phyloP scores from a whole-genome alignment of 2,113 vertebrate genomes.

The Meles meles region DNA sequence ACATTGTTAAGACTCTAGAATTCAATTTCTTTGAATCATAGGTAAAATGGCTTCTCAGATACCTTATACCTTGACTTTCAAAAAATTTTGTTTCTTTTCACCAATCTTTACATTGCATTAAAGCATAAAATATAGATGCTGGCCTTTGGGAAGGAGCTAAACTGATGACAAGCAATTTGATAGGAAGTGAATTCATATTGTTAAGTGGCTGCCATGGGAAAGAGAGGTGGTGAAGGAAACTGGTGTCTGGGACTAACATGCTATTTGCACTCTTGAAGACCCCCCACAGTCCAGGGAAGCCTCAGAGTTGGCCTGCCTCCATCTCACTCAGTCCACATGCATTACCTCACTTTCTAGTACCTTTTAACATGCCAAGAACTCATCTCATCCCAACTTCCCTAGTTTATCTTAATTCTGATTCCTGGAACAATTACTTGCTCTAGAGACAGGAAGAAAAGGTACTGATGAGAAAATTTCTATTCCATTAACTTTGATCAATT shows the following conservation, averaged over 20 bases:
- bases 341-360: background rate
- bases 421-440: background rate
- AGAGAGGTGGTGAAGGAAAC: background rate
- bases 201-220: background rate
- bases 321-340: background rate
- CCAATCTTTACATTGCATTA: constrained; percentile 33
- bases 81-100: background rate
- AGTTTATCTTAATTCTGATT: background rate
- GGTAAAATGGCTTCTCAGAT: background rate
- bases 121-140: constrained; percentile 18
- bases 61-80: background rate
- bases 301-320: background rate
- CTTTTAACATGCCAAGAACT: background rate
- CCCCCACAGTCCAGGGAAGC: accelerated
- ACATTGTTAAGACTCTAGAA: background rate
- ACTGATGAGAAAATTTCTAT: background rate
- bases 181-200: constrained; percentile 30
- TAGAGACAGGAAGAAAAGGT: background rate
- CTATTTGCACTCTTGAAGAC: background rate
- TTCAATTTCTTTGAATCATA: background rate
- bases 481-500: background rate
- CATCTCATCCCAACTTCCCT: background rate
- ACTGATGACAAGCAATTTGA: constrained; percentile 42
- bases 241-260: background rate
- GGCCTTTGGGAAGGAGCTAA: constrained; percentile 36